Percentiles rank a stretch among this genome's conserved stretches.
These are phyloP conservation scores for Melanotaenia pygmaea DNA, from an alignment of 2,797 vertebrate species.

Conservation along the genomic window DNA sequence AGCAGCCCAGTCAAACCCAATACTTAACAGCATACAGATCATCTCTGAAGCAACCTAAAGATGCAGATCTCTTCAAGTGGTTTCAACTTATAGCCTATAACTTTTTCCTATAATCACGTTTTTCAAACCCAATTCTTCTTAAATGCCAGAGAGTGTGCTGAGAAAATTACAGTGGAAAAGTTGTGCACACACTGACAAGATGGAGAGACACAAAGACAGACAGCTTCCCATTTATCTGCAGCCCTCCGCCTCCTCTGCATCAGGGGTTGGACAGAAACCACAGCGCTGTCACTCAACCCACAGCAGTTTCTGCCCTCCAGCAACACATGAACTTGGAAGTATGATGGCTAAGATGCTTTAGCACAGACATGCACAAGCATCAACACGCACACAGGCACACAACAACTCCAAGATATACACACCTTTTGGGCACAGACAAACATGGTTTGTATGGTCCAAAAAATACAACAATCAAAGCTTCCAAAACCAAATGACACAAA, in stretches of 20 bases:
- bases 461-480: neutral
- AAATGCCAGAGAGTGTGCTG: conserved; percentile 13
- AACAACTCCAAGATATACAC: neutral
- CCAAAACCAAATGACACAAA: conserved; percentile 3
- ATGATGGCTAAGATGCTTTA: conserved; percentile 49
- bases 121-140: neutral
- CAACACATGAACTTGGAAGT: conserved; percentile 69
- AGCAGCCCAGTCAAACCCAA: neutral
- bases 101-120: neutral
- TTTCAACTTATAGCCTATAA: neutral
- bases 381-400: conserved; percentile 33
- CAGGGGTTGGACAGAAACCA: conserved; percentile 51
- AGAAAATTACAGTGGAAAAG: conserved; percentile 35
- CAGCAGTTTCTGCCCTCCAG: conserved; percentile 52
- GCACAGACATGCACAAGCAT: conserved; percentile 33
- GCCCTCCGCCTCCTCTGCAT: conserved; percentile 29
- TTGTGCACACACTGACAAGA: conserved; percentile 22
- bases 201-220: conserved; percentile 45
- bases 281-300: conserved; percentile 63
- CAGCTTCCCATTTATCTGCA: conserved; percentile 66
- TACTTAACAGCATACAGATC: neutral
- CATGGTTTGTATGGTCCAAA: neutral
- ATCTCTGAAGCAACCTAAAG: neutral
- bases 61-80: neutral
- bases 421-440: conserved; percentile 15